Conservation (phyloP, 2,113 vertebrate species). For the Chinchilla lanigera region DNA sequence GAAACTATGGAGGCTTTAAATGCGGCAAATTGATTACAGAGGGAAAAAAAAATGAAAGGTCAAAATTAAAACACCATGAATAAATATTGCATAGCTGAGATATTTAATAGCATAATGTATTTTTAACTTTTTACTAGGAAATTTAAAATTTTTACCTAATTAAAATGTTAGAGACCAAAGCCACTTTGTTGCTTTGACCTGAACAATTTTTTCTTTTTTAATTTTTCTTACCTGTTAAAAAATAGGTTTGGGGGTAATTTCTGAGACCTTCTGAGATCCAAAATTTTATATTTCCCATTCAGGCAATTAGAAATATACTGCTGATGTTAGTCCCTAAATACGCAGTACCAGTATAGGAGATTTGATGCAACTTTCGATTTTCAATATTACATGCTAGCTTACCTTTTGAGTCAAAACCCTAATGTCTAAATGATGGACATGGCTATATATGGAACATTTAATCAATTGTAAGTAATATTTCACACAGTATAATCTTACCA, state of each 20-base stretch:
- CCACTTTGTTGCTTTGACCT: background rate
- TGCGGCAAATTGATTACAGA: background rate
- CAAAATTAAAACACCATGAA: background rate
- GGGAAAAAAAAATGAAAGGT: background rate
- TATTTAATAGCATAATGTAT: background rate
- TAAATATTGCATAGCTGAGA: background rate
- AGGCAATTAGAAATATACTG: background rate
- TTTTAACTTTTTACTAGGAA: constrained; percentile 18
- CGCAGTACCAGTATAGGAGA: background rate
- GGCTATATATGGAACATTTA: background rate
- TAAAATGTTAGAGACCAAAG: background rate
- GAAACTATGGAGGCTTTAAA: background rate
- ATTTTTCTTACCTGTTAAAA: background rate
- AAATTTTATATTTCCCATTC: background rate
- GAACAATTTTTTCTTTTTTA: background rate
- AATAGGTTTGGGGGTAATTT: background rate
- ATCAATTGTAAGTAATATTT: background rate
- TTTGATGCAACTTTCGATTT: background rate
- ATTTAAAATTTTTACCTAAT: background rate
- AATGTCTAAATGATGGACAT: background rate
- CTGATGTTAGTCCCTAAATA: background rate
- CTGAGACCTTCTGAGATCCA: background rate
- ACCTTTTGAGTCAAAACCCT: background rate
- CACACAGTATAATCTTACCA: background rate
- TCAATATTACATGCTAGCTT: background rate